Base-by-base conservation (phyloP, 1,140 invertebrate species). In the Euura lappo region DNA sequence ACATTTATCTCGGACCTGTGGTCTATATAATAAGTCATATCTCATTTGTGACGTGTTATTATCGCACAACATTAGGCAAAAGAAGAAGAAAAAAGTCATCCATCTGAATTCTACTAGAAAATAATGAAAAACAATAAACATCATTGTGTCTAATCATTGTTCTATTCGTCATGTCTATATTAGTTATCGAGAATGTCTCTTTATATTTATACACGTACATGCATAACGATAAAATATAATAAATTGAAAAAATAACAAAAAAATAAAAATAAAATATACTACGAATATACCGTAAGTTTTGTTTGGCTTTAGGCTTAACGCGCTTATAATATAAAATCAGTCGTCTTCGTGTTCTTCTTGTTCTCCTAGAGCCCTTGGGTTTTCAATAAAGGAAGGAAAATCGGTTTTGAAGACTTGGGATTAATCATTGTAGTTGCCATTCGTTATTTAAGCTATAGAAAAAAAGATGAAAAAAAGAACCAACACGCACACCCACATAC, bases 241-340 rank as follows among this genome's bases (percentile, higher is more conserved):
- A 28, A 28, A 28, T 28, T 28, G 28, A 28, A 28, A 28, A 28
- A 28, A 28, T 67, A 64, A 64, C 13, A 64, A 64, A 64, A 1
- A 64, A 64, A 72, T 75, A 60, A 78, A 76, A 79, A 81, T 80
- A 76, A 78, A 78, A 80, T 84, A 81, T 84, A 73, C 46, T n/a
- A 68, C 68, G 70, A 45, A 66, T 74, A 75, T 74, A 73, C 51
- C 73, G 64, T 70, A 81, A 78, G 77, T 80, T 83, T 81, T 83
- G 79, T 81, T 79, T 84, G 80, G 82, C 83, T 85, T 83, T 75
- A 79, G 77, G 79, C 78, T 82, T 82, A 78, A 80, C 79, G 81
- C 79, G 83, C 81, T 81, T 75, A 76, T 11, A 28, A 28, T 28
- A 65, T 74, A 73, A 44, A 67, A 71, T 73, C 72, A 72, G 47